Evolutionary conservation across 2,888 invertebrate genomes (phyloP).

Genomic region (Trilocha varians): DNA sequence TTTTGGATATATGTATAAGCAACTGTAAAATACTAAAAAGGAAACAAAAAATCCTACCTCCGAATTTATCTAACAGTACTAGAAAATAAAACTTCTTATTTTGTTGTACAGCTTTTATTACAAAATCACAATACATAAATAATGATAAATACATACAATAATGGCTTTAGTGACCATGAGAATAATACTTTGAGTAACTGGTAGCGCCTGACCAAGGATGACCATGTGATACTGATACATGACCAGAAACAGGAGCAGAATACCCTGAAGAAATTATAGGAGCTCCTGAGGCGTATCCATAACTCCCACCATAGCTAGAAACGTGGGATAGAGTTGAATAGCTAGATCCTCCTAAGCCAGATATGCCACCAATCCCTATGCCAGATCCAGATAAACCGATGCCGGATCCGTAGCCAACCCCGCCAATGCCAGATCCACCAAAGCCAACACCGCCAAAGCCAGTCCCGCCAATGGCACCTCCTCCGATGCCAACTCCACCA

Average conservation of each 20-base stretch:
- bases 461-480: neutral
- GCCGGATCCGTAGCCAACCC: too few species aligned
- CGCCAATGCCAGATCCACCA: neutral
- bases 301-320: constrained; percentile 2
- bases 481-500: constrained; percentile 5
- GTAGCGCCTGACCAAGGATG: constrained; percentile 3
- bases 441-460: neutral
- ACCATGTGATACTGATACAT: constrained; percentile 2
- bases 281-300: neutral
- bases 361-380: neutral
- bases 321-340: neutral
- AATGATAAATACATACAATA: constrained; percentile 1
- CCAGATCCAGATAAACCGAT: neutral
- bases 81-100: too few species aligned
- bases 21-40: too few species aligned
- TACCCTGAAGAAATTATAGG: constrained; percentile 1
- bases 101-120: neutral
- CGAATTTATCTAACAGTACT: too few species aligned
- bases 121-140: neutral
- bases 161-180: constrained; percentile 8
- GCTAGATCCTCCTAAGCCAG: too few species aligned
- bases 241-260: neutral
- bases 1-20: too few species aligned
- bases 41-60: too few species aligned
- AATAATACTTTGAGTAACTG: constrained; percentile 12